These are phyloP conservation scores for Crocallis elinguaria DNA, from an alignment of 2,888 invertebrate species.

Conservation along the genomic window DNA sequence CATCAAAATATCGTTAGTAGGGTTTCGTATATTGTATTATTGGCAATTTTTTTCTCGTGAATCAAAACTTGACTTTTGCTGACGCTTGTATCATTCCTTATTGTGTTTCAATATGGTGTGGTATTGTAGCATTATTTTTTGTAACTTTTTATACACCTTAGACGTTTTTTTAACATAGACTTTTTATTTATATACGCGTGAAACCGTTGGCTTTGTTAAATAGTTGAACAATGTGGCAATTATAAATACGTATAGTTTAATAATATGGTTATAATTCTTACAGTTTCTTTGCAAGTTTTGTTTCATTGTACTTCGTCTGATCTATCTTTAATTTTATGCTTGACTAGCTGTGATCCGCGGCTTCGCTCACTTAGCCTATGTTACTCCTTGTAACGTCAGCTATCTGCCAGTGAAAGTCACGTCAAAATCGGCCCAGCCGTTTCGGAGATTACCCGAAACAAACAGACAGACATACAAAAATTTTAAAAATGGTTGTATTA, in stretches of 20 bases:
- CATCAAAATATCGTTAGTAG: slow-evolving; percentile 81
- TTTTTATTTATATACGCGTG: slow-evolving; percentile 36
- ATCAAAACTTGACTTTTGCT: slow-evolving; percentile 63
- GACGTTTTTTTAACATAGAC: neutral
- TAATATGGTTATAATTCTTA: slow-evolving; percentile 17
- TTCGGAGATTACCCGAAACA: too few relatives aligned
- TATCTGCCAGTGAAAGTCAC: too few relatives aligned
- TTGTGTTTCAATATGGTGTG: slow-evolving; percentile 44
- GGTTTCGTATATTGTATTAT: slow-evolving; percentile 63
- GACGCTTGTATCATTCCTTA: slow-evolving; percentile 51
- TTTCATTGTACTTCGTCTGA: slow-evolving; percentile 10
- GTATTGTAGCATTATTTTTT: slow-evolving; percentile 44
- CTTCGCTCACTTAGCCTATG: too few relatives aligned
- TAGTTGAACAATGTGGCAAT: slow-evolving; percentile 41
- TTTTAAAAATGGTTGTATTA: too few relatives aligned
- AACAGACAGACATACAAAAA: too few relatives aligned
- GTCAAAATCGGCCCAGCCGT: too few relatives aligned
- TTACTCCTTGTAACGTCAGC: too few relatives aligned
- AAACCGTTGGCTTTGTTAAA: slow-evolving; percentile 45
- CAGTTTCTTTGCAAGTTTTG: neutral
- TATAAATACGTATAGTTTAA: slow-evolving; percentile 44
- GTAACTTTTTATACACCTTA: neutral
- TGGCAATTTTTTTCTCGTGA: slow-evolving; percentile 77
- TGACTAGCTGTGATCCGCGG: too few relatives aligned
- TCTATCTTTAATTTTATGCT: neutral